Evolutionary conservation across 2,113 vertebrate species (phyloP).

Genomic region (Perca flavescens): DNA sequence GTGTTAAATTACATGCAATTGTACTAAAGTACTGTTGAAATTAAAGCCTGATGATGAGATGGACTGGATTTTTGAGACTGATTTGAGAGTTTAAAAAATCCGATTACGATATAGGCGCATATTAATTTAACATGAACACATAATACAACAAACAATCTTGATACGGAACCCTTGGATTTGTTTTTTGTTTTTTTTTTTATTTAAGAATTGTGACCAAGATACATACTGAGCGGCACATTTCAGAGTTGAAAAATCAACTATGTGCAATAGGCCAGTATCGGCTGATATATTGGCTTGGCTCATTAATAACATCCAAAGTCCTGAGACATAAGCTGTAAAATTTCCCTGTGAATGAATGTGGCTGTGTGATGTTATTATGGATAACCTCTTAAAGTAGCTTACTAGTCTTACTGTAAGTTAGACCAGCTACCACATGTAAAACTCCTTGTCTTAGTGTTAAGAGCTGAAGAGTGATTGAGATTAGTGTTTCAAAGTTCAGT

Average conservation of each 20-base stretch:
- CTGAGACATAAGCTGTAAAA: not conserved
- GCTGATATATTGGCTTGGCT: not conserved
- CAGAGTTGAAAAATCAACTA: not conserved
- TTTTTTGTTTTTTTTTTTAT: not conserved
- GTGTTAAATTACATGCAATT: not conserved
- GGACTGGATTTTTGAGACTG: not conserved
- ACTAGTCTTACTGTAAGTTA: constrained; percentile 11
- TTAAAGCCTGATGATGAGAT: not conserved
- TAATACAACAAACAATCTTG: not conserved
- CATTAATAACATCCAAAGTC: not conserved
- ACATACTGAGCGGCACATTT: not conserved
- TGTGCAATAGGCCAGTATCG: not conserved
- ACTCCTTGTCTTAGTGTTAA: constrained; percentile 3
- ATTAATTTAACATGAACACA: not conserved
- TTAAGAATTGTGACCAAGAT: not conserved
- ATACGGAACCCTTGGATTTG: not conserved
- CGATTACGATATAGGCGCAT: not conserved
- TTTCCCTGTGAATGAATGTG: constrained; percentile 4
- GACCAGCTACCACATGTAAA: constrained; percentile 4
- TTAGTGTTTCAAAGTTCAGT: constrained; percentile 58
- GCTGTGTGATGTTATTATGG: not conserved
- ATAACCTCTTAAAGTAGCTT: constrained; percentile 31
- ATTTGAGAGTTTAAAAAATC: not conserved
- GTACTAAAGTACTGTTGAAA: not conserved
- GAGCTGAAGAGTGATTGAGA: constrained; percentile 30